phyloP scores from a whole-genome alignment of 30 jellyfish, hydroid and myxozoan species.

The Aurelia sp. region DNA sequence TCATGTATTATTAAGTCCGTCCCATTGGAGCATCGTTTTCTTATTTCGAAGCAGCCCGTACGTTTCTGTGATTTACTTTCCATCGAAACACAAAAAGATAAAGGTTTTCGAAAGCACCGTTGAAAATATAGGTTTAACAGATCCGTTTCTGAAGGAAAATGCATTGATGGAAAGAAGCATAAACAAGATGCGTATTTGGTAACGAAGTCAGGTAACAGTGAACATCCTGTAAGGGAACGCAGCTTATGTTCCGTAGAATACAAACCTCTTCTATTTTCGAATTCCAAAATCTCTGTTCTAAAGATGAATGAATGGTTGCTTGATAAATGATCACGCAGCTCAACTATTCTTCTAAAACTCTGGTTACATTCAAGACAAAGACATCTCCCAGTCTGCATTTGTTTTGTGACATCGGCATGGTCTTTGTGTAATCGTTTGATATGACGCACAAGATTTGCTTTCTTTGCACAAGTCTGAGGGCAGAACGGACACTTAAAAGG shows the following conservation, averaged over 20 bases:
- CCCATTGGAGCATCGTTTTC: too few relatives aligned
- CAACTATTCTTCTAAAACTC: too few relatives aligned
- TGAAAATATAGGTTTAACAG: neutral
- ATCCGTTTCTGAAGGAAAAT: conserved; percentile 7
- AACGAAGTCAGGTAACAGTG: neutral
- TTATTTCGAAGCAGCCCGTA: too few relatives aligned
- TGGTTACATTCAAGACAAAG: too few relatives aligned
- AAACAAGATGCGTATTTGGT: conserved; percentile 9
- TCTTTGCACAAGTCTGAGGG: conserved; percentile 37
- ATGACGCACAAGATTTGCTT: conserved; percentile 31
- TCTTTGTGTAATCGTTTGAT: conserved; percentile 17
- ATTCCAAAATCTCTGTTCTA: conserved; percentile 31
- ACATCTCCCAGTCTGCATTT: too few relatives aligned
- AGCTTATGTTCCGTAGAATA: neutral
- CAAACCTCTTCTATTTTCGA: conserved; percentile 23
- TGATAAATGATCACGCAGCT: too few relatives aligned
- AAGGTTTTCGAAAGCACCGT: too few relatives aligned
- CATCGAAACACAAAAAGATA: too few relatives aligned
- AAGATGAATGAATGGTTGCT: conserved; percentile 6
- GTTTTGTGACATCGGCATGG: conserved; percentile 9
- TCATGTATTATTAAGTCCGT: too few relatives aligned
- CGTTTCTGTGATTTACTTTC: too few relatives aligned
- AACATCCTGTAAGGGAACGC: conserved; percentile 3
- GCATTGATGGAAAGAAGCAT: conserved; percentile 2
- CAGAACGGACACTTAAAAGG: conserved; percentile 26